Evolutionary conservation across 2,113 vertebrate genomes (phyloP).

Genomic region (Zosterops pallidus): DNA sequence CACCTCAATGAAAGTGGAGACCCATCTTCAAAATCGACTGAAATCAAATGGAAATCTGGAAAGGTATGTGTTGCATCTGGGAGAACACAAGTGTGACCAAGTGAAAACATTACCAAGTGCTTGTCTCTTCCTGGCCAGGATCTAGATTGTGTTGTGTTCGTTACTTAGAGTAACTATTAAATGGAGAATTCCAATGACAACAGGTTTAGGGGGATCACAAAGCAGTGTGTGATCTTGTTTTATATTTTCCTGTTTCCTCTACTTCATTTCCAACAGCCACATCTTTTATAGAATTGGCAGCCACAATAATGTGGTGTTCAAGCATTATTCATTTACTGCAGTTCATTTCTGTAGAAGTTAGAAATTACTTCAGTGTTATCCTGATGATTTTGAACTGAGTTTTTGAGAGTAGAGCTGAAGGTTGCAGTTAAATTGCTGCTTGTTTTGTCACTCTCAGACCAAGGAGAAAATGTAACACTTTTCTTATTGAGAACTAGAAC

Average conservation of each 20-base stretch:
- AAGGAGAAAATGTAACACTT: background rate
- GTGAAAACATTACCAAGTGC: background rate
- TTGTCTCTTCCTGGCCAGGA: background rate
- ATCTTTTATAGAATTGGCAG: background rate
- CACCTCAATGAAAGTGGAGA: conserved; percentile 98
- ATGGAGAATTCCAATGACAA: background rate
- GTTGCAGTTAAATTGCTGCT: background rate
- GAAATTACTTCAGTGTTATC: background rate
- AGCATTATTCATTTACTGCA: background rate
- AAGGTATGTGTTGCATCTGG: conserved; percentile 76
- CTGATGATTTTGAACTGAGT: background rate
- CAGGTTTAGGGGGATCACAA: background rate
- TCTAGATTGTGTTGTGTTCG: background rate
- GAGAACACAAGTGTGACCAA: background rate
- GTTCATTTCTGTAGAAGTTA: background rate
- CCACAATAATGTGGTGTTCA: background rate
- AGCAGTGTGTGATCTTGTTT: background rate
- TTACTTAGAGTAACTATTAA: background rate
- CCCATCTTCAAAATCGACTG: conserved; percentile 97
- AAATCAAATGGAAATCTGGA: conserved; percentile 99
- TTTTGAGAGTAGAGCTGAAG: background rate
- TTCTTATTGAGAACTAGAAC: background rate
- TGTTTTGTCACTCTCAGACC: background rate
- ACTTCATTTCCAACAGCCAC: background rate
- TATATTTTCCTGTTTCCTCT: background rate